A percentile compares a stretch with the other conserved stretches of the same genome.
Evolutionary conservation across 2,797 vertebrate genomes (phyloP).

Genomic region (Tamandua tetradactyla): DNA sequence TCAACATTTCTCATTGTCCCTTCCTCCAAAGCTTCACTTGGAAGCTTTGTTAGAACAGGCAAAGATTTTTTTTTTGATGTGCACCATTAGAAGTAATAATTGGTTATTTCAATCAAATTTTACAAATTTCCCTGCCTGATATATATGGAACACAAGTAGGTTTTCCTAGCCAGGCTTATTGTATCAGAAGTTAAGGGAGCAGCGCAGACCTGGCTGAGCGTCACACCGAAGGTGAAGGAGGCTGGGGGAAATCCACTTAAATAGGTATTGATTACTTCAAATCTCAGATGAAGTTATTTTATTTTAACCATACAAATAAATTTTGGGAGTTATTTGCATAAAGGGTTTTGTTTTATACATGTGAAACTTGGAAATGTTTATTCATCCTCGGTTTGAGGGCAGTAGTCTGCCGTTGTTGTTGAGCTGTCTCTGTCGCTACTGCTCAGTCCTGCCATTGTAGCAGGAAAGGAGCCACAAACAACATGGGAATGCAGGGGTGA

Average conservation of each 20-base stretch:
- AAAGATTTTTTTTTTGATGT: not conserved
- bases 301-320: not conserved
- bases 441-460: not conserved
- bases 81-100: not conserved
- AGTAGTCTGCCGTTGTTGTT: slow-evolving; percentile 36
- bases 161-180: not conserved
- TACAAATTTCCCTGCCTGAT: not conserved
- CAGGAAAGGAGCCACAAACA: not conserved
- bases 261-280: not conserved
- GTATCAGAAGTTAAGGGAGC: not conserved
- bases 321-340: slow-evolving; percentile 10
- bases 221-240: not conserved
- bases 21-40: not conserved
- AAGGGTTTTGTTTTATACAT: slow-evolving; percentile 39
- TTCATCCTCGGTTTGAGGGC: slow-evolving; percentile 26
- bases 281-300: not conserved
- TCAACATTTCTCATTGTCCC: not conserved
- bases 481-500: not conserved
- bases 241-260: not conserved
- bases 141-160: not conserved
- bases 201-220: not conserved
- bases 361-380: not conserved
- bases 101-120: not conserved
- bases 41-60: not conserved
- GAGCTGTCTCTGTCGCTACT: not conserved